phyloP scores from a whole-genome alignment of 2,113 vertebrate genomes.

The Chinchilla lanigera region DNA sequence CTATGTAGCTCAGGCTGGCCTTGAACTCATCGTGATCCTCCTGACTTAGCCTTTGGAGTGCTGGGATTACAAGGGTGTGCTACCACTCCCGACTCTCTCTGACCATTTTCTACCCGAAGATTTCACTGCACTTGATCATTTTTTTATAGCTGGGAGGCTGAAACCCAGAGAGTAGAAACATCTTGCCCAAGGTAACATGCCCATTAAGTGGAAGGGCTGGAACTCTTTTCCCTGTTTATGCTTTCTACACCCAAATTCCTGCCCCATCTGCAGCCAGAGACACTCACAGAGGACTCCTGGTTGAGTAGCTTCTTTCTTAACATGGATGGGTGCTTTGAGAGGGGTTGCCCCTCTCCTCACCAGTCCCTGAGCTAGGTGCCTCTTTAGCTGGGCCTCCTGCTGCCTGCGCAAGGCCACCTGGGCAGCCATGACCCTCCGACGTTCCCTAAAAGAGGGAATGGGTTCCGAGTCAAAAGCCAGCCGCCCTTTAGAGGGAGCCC shows the following conservation, averaged over 20 bases:
- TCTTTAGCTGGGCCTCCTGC: constrained; percentile 81
- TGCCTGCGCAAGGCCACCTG: constrained; percentile 83
- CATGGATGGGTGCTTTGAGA: not conserved
- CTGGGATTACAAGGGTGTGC: not conserved
- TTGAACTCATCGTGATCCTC: not conserved
- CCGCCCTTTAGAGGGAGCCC: not conserved
- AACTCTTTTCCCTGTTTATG: not conserved
- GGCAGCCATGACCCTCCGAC: constrained; percentile 82
- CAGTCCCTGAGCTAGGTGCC: constrained; percentile 69
- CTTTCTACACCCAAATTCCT: not conserved
- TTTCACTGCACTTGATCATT: not conserved
- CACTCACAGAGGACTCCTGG: constrained; percentile 58
- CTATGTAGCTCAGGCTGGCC: not conserved
- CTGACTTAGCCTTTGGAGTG: not conserved
- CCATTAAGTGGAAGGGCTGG: not conserved
- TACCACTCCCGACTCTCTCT: not conserved
- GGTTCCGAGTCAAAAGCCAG: not conserved
- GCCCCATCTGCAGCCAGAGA: not conserved
- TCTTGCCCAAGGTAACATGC: not conserved
- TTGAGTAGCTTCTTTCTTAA: constrained; percentile 52
- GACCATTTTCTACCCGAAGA: not conserved
- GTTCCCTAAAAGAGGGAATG: constrained; percentile 71
- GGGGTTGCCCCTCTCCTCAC: not conserved
- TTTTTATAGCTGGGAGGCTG: not conserved
- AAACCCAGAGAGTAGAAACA: not conserved